Evolutionary conservation across 2,888 invertebrate species (phyloP).

Genomic region (Pseudanteris insignis): DNA sequence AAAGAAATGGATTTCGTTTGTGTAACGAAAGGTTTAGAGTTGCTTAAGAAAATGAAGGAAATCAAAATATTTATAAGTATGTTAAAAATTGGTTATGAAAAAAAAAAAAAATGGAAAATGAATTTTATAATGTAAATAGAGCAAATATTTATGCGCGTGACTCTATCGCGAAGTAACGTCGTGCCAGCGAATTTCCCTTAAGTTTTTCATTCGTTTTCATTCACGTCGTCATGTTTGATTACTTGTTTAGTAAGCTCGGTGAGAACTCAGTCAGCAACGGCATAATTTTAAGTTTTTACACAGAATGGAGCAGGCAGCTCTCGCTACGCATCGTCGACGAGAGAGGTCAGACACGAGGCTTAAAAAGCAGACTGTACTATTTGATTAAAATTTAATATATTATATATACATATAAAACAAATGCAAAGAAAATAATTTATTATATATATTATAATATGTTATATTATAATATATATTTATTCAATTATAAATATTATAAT

Average conservation of each 20-base stretch:
- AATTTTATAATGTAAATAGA: constrained; percentile 48
- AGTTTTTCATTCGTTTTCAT: constrained; percentile 46
- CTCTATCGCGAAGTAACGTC: constrained; percentile 54
- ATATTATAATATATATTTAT: constrained; percentile 48
- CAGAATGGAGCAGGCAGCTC: constrained; percentile 48
- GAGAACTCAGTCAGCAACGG: constrained; percentile 30
- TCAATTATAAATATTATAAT: constrained; percentile 53
- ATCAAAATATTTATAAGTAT: constrained; percentile 17
- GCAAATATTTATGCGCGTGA: constrained; percentile 55
- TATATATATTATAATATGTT: constrained; percentile 43
- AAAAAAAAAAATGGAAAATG: constrained; percentile 25
- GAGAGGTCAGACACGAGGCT: constrained; percentile 62
- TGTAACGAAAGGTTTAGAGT: constrained; percentile 12
- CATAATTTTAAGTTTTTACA: constrained; percentile 30
- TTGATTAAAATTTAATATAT: constrained; percentile 63
- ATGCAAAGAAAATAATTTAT: constrained; percentile 38
- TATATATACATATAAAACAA: constrained; percentile 42
- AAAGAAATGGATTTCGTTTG: constrained; percentile 27
- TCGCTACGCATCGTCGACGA: constrained; percentile 48
- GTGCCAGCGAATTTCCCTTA: constrained; percentile 47
- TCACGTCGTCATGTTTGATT: constrained; percentile 43
- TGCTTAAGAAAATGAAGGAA: neutral
- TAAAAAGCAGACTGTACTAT: constrained; percentile 66
- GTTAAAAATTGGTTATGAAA: constrained; percentile 31
- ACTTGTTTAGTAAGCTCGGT: constrained; percentile 23